phyloP scores from a whole-genome alignment of 2,797 vertebrate genomes.

The Helarctos malayanus region DNA sequence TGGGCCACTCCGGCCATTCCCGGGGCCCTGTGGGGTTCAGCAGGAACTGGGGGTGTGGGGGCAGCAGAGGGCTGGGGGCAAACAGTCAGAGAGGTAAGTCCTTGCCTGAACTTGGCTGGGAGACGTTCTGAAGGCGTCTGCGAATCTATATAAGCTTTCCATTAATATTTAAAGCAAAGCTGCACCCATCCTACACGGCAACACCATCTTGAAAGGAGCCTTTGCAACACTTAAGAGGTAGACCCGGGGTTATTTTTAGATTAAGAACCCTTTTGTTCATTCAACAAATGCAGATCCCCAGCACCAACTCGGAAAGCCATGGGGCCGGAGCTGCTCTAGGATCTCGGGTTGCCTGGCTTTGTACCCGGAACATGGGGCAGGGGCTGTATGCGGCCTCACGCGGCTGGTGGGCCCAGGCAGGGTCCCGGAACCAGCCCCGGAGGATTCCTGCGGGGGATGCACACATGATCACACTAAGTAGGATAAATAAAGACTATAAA shows the following conservation, averaged over 20 bases:
- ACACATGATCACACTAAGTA: not conserved
- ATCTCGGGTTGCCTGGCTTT: rapidly evolving
- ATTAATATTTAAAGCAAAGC: not conserved
- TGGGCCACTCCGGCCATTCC: rapidly evolving
- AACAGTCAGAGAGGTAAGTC: not conserved
- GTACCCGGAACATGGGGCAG: rapidly evolving
- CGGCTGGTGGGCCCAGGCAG: not conserved
- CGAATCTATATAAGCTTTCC: not conserved
- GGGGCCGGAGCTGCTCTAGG: not conserved
- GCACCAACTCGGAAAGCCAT: rapidly evolving
- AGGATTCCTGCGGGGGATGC: not conserved
- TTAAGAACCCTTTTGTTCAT: not conserved
- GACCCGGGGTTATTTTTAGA: not conserved
- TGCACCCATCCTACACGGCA: rapidly evolving
- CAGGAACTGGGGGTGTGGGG: rapidly evolving
- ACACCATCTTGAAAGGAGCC: not conserved
- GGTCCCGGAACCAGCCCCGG: rapidly evolving
- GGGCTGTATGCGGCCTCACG: rapidly evolving
- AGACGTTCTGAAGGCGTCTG: not conserved
- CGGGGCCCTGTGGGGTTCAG: rapidly evolving
- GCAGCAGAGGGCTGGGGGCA: not conserved
- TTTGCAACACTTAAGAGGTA: not conserved
- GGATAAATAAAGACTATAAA: conserved; percentile 17
- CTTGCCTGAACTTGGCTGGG: not conserved
- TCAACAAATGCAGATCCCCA: not conserved